Base-by-base conservation (phyloP, 1,140 invertebrate genomes). In the Lysiphlebus fabarum region DNA sequence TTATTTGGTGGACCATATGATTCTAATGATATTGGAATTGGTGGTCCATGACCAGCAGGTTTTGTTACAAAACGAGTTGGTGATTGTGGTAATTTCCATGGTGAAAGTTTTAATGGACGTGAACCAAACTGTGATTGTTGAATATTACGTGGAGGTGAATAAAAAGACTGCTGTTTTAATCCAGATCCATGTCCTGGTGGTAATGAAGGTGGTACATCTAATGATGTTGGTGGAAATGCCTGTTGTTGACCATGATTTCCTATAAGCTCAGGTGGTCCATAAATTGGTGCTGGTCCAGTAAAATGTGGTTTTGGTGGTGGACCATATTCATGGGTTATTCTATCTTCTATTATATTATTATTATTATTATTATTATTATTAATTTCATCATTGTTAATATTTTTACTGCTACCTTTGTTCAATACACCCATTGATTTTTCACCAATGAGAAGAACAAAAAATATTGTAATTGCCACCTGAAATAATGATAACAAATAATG, bases 81-180 rank as follows among this genome's bases (percentile, higher is more conserved):
- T n/a, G 73, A 73, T 49, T 76, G 76, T 48, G 63, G 49, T 10
- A 62, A 59, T 69, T 83, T 78, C 33, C 58, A 58, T 33, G 71
- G 76, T 10, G 77, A 70, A 7, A 74, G 73, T 57, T 78, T 69
- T 48, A 57, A 62, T 26, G 17, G 65, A 55, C 64, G 64, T 54
- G 73, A 70, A 49, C 63, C 59, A 10, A 59, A 59, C n/a, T 64
- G 67, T 5, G 65, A 59, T 61, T 66, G 70, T 51, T 73, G 76
- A 26, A 78, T 75, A 58, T 60, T 70, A 56, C 69, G 69, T 37
- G 78, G 76, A 17, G 80, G 76, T 0, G 75, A 79, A 59, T 81
- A 81, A 56, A 70, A 71, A 10, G 76, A 74, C 12, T 77, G 77
- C 4, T 76, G 70, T 54, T 59, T 63, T 2, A 63, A 67, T 12